Percentiles rank a stretch among this genome's conserved stretches.
These are phyloP conservation scores for Lepus oiostolus DNA, from an alignment of 2,797 vertebrate genomes.

Conservation along the genomic window DNA sequence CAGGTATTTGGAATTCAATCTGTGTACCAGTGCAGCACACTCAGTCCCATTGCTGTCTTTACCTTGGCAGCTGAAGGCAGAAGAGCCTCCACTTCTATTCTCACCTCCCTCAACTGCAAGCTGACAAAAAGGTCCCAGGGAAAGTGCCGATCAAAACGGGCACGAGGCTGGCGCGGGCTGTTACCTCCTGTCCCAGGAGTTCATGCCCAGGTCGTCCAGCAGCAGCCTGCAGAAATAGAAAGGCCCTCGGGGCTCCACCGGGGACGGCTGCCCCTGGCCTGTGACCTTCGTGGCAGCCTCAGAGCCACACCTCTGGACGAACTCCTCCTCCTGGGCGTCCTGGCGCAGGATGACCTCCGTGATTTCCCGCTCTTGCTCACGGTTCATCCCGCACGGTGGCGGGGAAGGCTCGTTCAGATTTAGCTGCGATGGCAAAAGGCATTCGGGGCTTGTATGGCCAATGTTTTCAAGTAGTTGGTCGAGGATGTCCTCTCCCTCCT, in stretches of 20 bases:
- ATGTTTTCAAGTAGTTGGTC: conserved; percentile 94
- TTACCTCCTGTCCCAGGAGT: conserved; percentile 99
- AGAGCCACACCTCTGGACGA: conserved; percentile 87
- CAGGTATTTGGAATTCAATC: background rate
- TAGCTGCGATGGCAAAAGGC: conserved; percentile 93
- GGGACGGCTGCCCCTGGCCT: conserved; percentile 90
- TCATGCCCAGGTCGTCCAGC: conserved; percentile 98
- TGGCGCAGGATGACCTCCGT: conserved; percentile 93
- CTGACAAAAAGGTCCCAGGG: background rate
- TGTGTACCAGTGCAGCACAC: background rate
- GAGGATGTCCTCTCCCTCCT: conserved; percentile 93
- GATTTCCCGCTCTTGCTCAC: conserved; percentile 93
- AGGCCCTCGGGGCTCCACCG: conserved; percentile 93
- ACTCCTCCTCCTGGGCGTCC: conserved; percentile 92
- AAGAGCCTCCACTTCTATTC: conserved; percentile 47
- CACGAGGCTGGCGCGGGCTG: background rate
- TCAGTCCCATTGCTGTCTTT: conserved; percentile 26
- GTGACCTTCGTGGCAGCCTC: conserved; percentile 89
- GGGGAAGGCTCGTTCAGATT: conserved; percentile 94
- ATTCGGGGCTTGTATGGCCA: conserved; percentile 95
- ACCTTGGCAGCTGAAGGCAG: conserved; percentile 52
- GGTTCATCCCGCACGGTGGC: conserved; percentile 94
- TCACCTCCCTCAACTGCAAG: conserved; percentile 47
- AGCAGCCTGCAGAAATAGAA: conserved; percentile 98
- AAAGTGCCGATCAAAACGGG: background rate